Evolutionary conservation across 35 echinoderm and acorn worm species (phyloP).

Genomic region (Diadema setosum): DNA sequence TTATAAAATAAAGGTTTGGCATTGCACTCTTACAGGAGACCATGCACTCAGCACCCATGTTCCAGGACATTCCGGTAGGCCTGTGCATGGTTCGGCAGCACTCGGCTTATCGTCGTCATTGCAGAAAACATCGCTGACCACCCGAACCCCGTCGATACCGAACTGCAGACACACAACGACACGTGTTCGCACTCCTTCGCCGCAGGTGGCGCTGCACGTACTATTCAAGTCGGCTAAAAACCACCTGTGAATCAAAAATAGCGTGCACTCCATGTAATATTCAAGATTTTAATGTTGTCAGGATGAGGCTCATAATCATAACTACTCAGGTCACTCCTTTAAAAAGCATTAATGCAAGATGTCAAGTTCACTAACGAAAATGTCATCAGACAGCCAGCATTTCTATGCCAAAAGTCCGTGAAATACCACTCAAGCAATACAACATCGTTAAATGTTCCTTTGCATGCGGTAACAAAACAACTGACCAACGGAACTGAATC

Average conservation of each 20-base stretch:
- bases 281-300: no score
- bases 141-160: background rate
- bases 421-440: no score
- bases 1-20: background rate
- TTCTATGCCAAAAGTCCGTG: no score
- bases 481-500: no score
- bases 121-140: background rate
- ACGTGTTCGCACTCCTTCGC: background rate
- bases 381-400: no score
- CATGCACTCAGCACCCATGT: conserved; percentile 1
- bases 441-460: no score
- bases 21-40: background rate
- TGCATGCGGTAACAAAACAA: no score
- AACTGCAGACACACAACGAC: conserved; percentile 1
- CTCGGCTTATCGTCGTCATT: background rate
- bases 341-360: no score
- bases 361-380: no score
- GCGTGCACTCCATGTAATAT: no score
- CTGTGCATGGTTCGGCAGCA: background rate
- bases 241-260: background rate
- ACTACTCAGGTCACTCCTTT: no score
- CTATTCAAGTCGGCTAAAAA: background rate
- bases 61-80: background rate
- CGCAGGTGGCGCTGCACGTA: background rate
- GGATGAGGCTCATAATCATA: no score